These are phyloP conservation scores for Dasypolia templi DNA, from an alignment of 2,888 invertebrate species.

Conservation along the genomic window DNA sequence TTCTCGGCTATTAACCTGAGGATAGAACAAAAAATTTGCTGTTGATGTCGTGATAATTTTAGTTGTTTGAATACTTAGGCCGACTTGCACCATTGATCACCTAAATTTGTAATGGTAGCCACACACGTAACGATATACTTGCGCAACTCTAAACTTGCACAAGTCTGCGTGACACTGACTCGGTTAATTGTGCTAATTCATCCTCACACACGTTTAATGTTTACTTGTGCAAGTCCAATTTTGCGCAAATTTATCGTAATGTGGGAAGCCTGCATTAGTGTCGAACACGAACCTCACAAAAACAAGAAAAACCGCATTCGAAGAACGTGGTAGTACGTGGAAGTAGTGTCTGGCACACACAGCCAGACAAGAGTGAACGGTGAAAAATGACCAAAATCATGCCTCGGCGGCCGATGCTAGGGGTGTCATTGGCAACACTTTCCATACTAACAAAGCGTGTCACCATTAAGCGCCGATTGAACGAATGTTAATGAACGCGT, in stretches of 20 bases:
- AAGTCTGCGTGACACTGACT: too few species aligned
- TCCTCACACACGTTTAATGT: too few species aligned
- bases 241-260: too few species aligned
- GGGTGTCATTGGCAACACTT: not conserved
- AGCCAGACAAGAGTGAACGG: not conserved
- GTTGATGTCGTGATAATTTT: not conserved
- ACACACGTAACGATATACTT: too few species aligned
- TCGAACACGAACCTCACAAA: not conserved
- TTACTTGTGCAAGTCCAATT: too few species aligned
- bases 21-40: slow-evolving; percentile 26
- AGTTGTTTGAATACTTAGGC: not conserved
- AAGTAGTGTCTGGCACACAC: too few species aligned
- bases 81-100: not conserved
- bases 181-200: too few species aligned
- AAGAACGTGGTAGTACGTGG: too few species aligned
- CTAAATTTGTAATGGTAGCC: not conserved
- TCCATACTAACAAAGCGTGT: not conserved
- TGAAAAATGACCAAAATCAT: not conserved
- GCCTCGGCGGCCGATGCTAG: not conserved
- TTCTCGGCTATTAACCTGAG: slow-evolving; percentile 82
- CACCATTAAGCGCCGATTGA: too few species aligned
- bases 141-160: too few species aligned
- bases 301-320: not conserved
- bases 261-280: too few species aligned
- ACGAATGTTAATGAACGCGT: too few species aligned